Percentiles rank a stretch among this genome's conserved stretches.
phyloP scores from a whole-genome alignment of 2,797 vertebrate genomes.

The Kryptolebias ocellatus region DNA sequence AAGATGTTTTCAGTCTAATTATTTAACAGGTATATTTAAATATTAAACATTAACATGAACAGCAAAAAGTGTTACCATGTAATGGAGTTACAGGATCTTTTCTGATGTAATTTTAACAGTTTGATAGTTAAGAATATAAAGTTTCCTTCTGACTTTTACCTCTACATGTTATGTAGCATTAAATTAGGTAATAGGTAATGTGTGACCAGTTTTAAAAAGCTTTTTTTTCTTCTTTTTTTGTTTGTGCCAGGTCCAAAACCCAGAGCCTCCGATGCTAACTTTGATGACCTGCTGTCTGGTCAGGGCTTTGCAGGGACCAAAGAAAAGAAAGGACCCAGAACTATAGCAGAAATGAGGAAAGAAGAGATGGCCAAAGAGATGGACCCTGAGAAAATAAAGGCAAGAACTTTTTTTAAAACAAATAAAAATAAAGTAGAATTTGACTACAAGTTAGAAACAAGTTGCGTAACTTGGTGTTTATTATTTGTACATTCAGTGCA shows the following conservation, averaged over 20 bases:
- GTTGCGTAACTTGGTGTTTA: no score
- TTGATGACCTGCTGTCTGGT: slow-evolving; percentile 94
- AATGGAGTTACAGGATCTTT: no score
- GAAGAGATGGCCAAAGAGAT: slow-evolving; percentile 99
- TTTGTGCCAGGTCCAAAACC: slow-evolving; percentile 86
- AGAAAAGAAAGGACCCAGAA: slow-evolving; percentile 94
- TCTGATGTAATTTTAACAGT: not conserved
- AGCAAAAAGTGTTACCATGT: no score
- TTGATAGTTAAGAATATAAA: no score
- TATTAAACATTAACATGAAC: no score
- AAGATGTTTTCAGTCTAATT: no score
- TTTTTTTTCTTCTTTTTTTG: slow-evolving; percentile 20
- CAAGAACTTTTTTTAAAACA: slow-evolving; percentile 43
- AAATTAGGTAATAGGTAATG: not conserved
- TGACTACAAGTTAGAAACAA: not conserved
- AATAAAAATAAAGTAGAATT: not conserved
- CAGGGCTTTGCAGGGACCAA: slow-evolving; percentile 95
- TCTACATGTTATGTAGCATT: not conserved
- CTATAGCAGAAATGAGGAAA: slow-evolving; percentile 99
- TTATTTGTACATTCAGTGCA: no score
- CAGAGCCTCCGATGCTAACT: slow-evolving; percentile 87
- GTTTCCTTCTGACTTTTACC: not conserved
- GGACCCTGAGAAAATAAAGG: slow-evolving; percentile 98
- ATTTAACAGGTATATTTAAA: no score
- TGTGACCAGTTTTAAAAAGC: not conserved